Evolutionary conservation across 1,140 invertebrate species (phyloP), one percentile per base, ranked within the genome.

Genomic region (Neodiprion virginianus): DNA sequence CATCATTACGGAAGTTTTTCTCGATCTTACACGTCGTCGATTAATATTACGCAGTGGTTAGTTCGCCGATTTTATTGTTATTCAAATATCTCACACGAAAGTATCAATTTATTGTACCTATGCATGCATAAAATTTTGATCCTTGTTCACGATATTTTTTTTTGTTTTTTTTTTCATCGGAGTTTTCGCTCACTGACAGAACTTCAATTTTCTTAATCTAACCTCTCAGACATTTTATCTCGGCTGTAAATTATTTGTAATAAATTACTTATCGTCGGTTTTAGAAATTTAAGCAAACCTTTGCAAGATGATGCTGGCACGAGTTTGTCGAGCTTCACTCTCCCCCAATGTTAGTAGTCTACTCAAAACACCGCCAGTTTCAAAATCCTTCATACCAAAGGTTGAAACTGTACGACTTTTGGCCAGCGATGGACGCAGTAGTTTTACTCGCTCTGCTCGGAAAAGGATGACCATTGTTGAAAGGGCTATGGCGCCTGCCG

Each of bases 401-500:
- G 72, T 81, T 9, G 84, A 87, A 78, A 53, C 74, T 49, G 65
- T 78, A 1, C 85, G 88, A 76, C 79, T 85, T 53, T 87, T 85
- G 66, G 82, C 84, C 2, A 87, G 75, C 70, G 85, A 88, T 74
- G 81, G 81, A 71, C 80, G 84, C 68, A 78, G 67, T 61, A 71
- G 81, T 49, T 88, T 85, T 65, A 76, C 82, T 17, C 80, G 87
- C 23, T 69, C 82, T 11, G 75, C 85, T 14, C 79, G 83, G 21
- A 83, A 80, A 72, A 77, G 80, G 76, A 49, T 80, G n/a, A 87
- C 88, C 11, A 76, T 90, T 5, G 85, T 86, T 12, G 91, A 92
- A 74, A 84, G 77, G n/a, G 77, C 85, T 0, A 85, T 89, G 81
- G 85, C 87, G 68, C 90, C 90, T 47, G 89, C 91, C 53, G 87